Evolutionary conservation across 2,797 vertebrate genomes (phyloP).

Genomic region (Heliangelus exortis): DNA sequence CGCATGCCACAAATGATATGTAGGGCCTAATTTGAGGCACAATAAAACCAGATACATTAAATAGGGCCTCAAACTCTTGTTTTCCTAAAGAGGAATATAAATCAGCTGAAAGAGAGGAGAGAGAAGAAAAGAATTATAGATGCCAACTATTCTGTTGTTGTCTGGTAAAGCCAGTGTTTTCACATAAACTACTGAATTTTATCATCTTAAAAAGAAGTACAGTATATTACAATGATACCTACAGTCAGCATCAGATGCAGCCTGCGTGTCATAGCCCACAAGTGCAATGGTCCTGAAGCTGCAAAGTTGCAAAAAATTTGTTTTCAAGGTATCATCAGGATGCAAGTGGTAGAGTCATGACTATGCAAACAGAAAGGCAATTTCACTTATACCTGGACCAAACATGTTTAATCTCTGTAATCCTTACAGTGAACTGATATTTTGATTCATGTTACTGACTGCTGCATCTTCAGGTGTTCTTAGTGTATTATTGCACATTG

Average conservation of each 20-base stretch:
- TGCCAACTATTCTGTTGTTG: neutral
- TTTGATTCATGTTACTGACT: neutral
- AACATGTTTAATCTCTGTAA: neutral
- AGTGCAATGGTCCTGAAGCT: neutral
- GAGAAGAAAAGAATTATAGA: neutral
- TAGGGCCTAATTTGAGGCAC: neutral
- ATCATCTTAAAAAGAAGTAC: neutral
- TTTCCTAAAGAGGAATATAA: neutral
- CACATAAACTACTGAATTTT: neutral
- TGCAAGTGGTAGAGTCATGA: neutral
- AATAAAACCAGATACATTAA: neutral
- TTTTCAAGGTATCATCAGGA: neutral
- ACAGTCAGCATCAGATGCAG: neutral
- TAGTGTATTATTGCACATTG: neutral
- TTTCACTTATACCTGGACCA: neutral
- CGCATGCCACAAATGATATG: neutral
- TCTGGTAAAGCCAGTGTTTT: neutral
- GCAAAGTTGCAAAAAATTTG: neutral
- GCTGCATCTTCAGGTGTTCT: neutral
- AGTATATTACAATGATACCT: neutral
- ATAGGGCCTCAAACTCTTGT: neutral
- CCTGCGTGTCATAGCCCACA: fast-evolving
- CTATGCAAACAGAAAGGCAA: neutral
- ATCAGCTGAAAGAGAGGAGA: neutral
- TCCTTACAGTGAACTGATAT: neutral